Percentiles rank a stretch among this genome's conserved stretches.
phyloP scores from a whole-genome alignment of 1,140 invertebrate species.

The Pentalonia nigronervosa region DNA sequence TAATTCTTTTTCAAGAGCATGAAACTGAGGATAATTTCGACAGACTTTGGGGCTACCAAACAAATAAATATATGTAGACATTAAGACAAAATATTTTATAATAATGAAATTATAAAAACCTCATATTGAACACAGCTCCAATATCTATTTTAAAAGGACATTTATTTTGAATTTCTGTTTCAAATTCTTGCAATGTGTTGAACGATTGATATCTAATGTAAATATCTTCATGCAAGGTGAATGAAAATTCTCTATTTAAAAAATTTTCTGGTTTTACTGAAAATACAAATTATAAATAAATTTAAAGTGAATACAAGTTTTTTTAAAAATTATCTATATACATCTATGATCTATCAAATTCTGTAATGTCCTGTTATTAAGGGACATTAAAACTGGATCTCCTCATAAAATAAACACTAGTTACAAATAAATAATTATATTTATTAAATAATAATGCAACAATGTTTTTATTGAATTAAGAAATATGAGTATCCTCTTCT shows the following conservation, averaged over 20 bases:
- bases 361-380: neutral
- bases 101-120: conserved; percentile 32
- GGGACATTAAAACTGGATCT: neutral
- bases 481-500: no score
- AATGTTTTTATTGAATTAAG: neutral
- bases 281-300: conserved; percentile 60
- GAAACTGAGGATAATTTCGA: conserved; percentile 67
- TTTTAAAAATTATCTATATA: neutral
- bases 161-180: conserved; percentile 79
- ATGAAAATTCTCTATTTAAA: conserved; percentile 90
- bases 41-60: conserved; percentile 69
- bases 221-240: conserved; percentile 92
- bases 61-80: neutral
- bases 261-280: conserved; percentile 76
- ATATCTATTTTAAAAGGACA: conserved; percentile 95
- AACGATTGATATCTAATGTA: conserved; percentile 94
- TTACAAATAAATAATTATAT: no score
- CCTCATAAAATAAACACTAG: no score
- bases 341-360: neutral
- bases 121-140: conserved; percentile 85
- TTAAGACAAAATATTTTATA: neutral
- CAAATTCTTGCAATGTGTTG: conserved; percentile 79
- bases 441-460: neutral
- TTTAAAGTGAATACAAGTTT: neutral
- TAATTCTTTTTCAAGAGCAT: conserved; percentile 79